These are phyloP conservation scores for Phorcus lineatus DNA, from an alignment of 2,888 invertebrate genomes.

Conservation along the genomic window DNA sequence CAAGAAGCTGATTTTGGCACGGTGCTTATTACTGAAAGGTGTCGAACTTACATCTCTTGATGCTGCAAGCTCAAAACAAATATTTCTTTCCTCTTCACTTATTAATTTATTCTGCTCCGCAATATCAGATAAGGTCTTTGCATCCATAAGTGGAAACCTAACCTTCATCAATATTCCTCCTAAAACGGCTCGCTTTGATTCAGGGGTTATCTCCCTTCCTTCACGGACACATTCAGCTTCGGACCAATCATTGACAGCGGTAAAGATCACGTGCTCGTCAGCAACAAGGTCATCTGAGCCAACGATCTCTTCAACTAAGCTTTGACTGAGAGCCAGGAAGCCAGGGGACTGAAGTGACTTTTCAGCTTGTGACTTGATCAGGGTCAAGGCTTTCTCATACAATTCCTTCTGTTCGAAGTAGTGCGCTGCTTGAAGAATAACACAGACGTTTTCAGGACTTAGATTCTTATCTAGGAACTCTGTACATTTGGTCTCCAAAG, in stretches of 20 bases:
- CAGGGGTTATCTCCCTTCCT: background rate
- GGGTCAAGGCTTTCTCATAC: background rate
- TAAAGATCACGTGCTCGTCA: background rate
- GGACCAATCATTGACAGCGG: background rate
- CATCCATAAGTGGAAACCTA: background rate
- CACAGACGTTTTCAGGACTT: background rate
- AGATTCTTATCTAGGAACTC: background rate
- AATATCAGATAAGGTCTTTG: background rate
- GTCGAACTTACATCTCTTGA: background rate
- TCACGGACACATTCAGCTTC: background rate
- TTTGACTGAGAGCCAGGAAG: background rate
- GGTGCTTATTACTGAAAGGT: background rate
- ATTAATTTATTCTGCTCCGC: background rate
- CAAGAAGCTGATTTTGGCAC: too few relatives aligned
- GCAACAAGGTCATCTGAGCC: background rate
- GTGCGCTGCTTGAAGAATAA: background rate
- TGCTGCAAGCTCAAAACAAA: background rate
- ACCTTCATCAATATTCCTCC: background rate
- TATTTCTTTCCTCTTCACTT: background rate
- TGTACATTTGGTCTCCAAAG: background rate
- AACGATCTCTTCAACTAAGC: background rate
- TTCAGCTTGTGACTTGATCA: background rate
- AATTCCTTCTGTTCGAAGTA: background rate
- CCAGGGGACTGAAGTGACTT: background rate
- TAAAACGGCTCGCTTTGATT: background rate